Evolutionary conservation across 2,113 vertebrate genomes (phyloP), one percentile per base, ranked within the genome.

Genomic region (Embiotoca jacksoni): DNA sequence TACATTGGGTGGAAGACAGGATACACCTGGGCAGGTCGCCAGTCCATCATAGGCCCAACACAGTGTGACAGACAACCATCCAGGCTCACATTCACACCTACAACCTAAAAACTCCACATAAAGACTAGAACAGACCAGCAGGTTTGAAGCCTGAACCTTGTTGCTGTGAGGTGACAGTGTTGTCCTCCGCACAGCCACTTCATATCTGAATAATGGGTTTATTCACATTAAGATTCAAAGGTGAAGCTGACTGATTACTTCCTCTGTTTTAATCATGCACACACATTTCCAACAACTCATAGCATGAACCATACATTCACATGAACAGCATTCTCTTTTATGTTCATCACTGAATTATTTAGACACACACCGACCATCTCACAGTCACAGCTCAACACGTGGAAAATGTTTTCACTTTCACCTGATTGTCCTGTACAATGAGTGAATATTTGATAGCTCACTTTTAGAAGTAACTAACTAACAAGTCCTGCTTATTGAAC

Each of bases 321-420:
- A 55, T 50, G 54, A 55, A 33, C 59, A 10, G 14, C 47, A 44
- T 54, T 62, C 8, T 37, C 9, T 33, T 0, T 44, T 44, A 9
- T 61, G 23, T 61, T 74, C 33, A 6, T 30, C 2, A 1, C 3
- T 88, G 44, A 62, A 85, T 85, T 80, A 87, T 85, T 85, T 16
- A 77, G 3, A 7, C 23, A 7, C 30, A 44, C 58, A 58, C 32
- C 41, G 33, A 47, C 39, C 30, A 10, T 39, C 6, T 5, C 47
- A 54, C 57, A 59, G 14, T 53, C 41, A 54, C 52, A 23, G 62
- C 55, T 57, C 5, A 14, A 50, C 37, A 39, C 7, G 44, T 49
- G 46, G 14, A 46, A 64, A 6, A 65, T 30, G 49, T 47, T 50
- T 73, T 15, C 6, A 37, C 44, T 33, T 33, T 65, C 30, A 33